A percentile compares a stretch with the other conserved stretches of the same genome.
Conservation (phyloP, 2,888 invertebrate genomes). For the Polietes domitor region DNA sequence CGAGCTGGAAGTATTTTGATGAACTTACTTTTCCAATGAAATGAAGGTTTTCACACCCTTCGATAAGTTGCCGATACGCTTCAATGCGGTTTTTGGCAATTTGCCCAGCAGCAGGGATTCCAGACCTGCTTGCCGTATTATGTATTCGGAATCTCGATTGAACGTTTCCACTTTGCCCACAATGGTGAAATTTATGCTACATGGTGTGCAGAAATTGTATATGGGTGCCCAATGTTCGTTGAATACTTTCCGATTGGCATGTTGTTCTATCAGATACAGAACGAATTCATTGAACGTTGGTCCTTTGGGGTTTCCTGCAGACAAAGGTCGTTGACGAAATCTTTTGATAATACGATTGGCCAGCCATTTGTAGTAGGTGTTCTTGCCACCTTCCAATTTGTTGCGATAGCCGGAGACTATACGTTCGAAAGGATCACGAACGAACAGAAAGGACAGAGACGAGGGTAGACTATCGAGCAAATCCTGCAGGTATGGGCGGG, state of each 20-base stretch:
- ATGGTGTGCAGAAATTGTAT: constrained; percentile 85
- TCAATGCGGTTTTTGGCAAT: constrained; percentile 81
- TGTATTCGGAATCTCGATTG: constrained; percentile 83
- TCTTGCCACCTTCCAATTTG: constrained; percentile 87
- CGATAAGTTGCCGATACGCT: constrained; percentile 81
- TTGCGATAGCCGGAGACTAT: constrained; percentile 88
- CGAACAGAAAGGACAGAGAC: constrained; percentile 86
- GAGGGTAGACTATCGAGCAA: constrained; percentile 84
- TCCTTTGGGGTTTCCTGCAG: constrained; percentile 76
- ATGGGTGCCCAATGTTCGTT: constrained; percentile 87
- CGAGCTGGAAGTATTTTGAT: too few species aligned
- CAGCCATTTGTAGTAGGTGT: constrained; percentile 86
- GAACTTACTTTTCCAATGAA: constrained; percentile 82
- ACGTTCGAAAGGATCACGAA: constrained; percentile 88
- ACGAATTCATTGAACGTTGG: constrained; percentile 88
- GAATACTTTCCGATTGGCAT: constrained; percentile 82
- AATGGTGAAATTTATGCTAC: constrained; percentile 85
- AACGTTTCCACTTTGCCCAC: constrained; percentile 86
- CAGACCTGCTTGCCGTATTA: constrained; percentile 83
- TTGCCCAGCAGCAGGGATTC: constrained; percentile 82
- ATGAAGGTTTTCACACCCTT: constrained; percentile 79
- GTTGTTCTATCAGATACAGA: constrained; percentile 85
- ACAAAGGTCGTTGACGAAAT: constrained; percentile 64
- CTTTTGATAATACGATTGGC: constrained; percentile 85
- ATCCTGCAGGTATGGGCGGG: constrained; percentile 85